These are phyloP conservation scores for Carlito syrichta DNA, from an alignment of 2,113 vertebrate species.

Conservation along the genomic window DNA sequence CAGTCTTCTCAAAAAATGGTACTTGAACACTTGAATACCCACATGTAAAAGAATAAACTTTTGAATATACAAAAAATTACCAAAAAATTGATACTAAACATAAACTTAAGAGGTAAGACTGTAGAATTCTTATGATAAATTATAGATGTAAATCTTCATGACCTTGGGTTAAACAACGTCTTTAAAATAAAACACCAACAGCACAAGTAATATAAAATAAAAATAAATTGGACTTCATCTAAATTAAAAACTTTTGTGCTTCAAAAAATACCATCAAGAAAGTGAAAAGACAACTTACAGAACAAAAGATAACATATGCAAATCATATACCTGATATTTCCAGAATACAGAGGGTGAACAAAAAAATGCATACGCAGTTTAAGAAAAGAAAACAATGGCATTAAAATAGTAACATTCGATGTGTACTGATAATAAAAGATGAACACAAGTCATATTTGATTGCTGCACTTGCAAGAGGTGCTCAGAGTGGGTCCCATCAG, in stretches of 20 bases:
- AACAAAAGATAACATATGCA: neutral
- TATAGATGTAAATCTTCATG: neutral
- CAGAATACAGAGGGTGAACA: too few species aligned
- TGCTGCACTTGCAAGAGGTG: too few species aligned
- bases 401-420: too few species aligned
- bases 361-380: too few species aligned
- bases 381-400: too few species aligned
- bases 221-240: neutral
- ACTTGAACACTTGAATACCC: neutral
- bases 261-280: neutral
- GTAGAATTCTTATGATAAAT: neutral
- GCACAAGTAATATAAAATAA: neutral
- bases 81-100: neutral
- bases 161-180: neutral
- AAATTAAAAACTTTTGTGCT: neutral
- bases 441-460: too few species aligned
- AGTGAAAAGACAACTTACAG: neutral
- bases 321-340: neutral
- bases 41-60: neutral
- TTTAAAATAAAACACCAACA: neutral
- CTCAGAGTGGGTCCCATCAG: too few species aligned
- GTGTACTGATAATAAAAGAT: too few species aligned
- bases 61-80: neutral
- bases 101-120: neutral
- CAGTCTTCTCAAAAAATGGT: neutral